A percentile compares a stretch with the other conserved stretches of the same genome.
Evolutionary conservation across 2,797 vertebrate genomes (phyloP).

Genomic region (Pampus argenteus): DNA sequence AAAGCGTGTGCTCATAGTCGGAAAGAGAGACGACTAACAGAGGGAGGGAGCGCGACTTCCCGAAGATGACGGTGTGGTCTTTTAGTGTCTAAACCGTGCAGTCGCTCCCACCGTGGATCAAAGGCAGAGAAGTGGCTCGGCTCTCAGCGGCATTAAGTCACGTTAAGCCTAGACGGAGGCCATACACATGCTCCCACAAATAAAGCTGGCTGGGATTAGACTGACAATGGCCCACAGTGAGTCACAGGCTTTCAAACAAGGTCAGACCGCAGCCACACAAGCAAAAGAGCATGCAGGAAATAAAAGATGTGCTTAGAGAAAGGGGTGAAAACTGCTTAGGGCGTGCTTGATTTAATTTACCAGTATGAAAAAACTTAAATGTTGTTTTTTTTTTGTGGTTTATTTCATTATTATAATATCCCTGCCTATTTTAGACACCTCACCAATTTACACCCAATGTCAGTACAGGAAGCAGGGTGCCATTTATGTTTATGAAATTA

Average conservation of each 20-base stretch:
- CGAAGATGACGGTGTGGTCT: slow-evolving; percentile 62
- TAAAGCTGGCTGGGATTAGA: slow-evolving; percentile 79
- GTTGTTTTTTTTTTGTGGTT: slow-evolving; percentile 1
- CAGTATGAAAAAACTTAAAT: not conserved
- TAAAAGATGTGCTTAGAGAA: slow-evolving; percentile 23
- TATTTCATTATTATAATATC: not conserved
- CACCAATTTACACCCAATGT: too few relatives aligned
- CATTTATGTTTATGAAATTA: not conserved
- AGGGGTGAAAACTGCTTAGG: slow-evolving; percentile 41
- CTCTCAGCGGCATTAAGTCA: slow-evolving; percentile 75
- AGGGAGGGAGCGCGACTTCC: slow-evolving; percentile 43
- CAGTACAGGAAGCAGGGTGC: not conserved
- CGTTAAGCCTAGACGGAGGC: slow-evolving; percentile 77
- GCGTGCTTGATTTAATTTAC: slow-evolving; percentile 54
- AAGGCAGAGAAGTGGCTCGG: slow-evolving; percentile 75
- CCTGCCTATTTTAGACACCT: too few relatives aligned
- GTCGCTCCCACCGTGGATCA: slow-evolving; percentile 73
- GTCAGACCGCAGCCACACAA: slow-evolving; percentile 55
- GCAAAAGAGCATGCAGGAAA: slow-evolving; percentile 25
- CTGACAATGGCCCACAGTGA: slow-evolving; percentile 73
- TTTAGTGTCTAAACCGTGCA: slow-evolving; percentile 61
- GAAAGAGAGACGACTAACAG: slow-evolving; percentile 33
- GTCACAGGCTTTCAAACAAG: slow-evolving; percentile 64
- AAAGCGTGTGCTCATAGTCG: slow-evolving; percentile 6
- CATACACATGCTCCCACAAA: slow-evolving; percentile 74